A percentile compares a stretch with the other conserved stretches of the same genome.
Conservation (phyloP, 1,140 invertebrate genomes). For the Monochamus saltuarius region DNA sequence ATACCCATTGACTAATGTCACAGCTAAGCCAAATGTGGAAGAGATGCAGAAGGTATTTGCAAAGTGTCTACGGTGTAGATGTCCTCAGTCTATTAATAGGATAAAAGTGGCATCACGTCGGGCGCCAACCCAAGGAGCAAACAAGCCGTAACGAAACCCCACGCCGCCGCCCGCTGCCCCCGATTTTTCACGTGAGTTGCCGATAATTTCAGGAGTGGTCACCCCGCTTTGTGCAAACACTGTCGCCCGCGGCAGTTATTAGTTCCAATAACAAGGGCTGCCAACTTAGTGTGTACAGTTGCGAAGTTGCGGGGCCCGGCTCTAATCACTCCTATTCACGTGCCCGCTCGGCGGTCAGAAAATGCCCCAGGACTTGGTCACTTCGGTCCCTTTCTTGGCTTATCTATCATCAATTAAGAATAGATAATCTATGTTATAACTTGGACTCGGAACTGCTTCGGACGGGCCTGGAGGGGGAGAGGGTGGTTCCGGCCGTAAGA, state of each 20-base stretch:
- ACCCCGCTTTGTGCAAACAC: slow-evolving; percentile 37
- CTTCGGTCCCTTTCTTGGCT: slow-evolving; percentile 33
- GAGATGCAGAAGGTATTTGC: no score
- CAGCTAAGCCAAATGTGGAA: no score
- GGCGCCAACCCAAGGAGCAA: no score
- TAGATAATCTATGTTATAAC: slow-evolving; percentile 12
- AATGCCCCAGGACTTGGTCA: slow-evolving; percentile 33
- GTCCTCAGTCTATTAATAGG: no score
- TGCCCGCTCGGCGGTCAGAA: slow-evolving; percentile 25
- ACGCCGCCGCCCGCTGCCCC: neutral
- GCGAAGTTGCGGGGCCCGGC: slow-evolving; percentile 35
- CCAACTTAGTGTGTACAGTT: slow-evolving; percentile 38
- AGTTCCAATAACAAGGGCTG: slow-evolving; percentile 45
- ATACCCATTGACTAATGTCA: no score
- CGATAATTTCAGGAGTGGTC: slow-evolving; percentile 40
- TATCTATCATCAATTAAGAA: slow-evolving; percentile 34
- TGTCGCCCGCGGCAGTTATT: slow-evolving; percentile 39
- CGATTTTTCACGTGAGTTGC: slow-evolving; percentile 11
- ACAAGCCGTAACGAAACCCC: no score
- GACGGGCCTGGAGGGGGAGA: no score
- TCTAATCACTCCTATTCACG: slow-evolving; percentile 45
- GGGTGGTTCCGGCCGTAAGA: no score
- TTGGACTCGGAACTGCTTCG: no score
- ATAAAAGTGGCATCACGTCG: no score
- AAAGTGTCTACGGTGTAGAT: no score